These are phyloP conservation scores for Nomada hirtipes DNA, from an alignment of 2,888 invertebrate species.

Conservation along the genomic window DNA sequence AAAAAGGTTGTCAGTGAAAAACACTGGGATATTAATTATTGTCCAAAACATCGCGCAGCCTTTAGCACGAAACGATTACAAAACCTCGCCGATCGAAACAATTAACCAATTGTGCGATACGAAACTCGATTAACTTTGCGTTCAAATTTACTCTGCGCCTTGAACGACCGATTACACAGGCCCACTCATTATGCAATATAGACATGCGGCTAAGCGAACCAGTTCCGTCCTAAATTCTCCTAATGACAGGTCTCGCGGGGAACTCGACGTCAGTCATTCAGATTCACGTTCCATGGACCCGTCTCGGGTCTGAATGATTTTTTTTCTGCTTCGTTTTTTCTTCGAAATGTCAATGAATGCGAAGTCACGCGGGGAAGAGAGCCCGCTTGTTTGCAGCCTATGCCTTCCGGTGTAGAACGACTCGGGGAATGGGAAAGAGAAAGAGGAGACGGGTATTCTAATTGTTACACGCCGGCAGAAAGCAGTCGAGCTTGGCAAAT, in stretches of 20 bases:
- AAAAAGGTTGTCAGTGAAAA: no score
- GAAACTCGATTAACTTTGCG: background rate
- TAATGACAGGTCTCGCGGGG: conserved; percentile 13
- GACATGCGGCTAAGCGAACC: conserved; percentile 24
- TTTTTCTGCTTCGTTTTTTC: conserved; percentile 6
- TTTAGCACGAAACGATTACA: background rate
- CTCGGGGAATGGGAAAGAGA: background rate
- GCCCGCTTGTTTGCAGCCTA: background rate
- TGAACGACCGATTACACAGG: conserved; percentile 1
- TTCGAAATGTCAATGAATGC: conserved; percentile 54
- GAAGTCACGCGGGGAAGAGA: conserved; percentile 9
- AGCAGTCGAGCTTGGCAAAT: conserved; percentile 13
- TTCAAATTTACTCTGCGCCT: conserved; percentile 11
- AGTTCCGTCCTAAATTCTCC: conserved; percentile 42
- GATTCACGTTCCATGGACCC: conserved; percentile 5
- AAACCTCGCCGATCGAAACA: background rate
- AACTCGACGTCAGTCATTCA: conserved; percentile 43
- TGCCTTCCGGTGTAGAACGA: conserved; percentile 51
- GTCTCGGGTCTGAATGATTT: conserved; percentile 30
- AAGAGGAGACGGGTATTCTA: conserved; percentile 36
- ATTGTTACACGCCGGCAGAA: conserved; percentile 35
- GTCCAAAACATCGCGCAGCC: no score
- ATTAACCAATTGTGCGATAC: background rate
- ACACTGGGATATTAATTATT: no score
- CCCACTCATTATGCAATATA: conserved; percentile 37